Evolutionary conservation across 2,797 vertebrate genomes (phyloP).

Genomic region (Sphaeramia orbicularis): DNA sequence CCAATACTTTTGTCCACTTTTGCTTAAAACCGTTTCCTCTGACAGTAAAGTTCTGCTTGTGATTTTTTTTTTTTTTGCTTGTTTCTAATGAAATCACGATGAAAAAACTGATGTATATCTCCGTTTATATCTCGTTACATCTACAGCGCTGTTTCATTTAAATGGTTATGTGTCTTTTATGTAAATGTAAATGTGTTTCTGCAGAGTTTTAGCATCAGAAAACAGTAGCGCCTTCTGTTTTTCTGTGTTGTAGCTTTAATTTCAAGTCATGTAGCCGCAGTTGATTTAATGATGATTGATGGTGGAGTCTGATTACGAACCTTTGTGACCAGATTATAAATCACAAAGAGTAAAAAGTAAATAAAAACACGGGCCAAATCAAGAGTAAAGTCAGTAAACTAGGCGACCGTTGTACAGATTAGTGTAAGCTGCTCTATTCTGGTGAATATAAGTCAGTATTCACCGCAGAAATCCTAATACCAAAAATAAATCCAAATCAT

Average conservation of each 20-base stretch:
- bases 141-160: too few species aligned
- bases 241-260: not conserved
- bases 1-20: too few species aligned
- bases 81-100: too few species aligned
- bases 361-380: not conserved
- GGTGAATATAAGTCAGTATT: not conserved
- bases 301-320: not conserved
- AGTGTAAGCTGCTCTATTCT: slow-evolving; percentile 10
- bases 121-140: too few species aligned
- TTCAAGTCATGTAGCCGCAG: slow-evolving; percentile 2
- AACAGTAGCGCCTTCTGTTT: not conserved
- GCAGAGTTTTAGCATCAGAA: too few species aligned
- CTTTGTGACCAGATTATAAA: not conserved
- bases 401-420: slow-evolving; percentile 2
- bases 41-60: too few species aligned
- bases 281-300: slow-evolving; percentile 6
- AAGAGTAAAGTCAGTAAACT: not conserved
- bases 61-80: too few species aligned
- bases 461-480: not conserved
- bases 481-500: slow-evolving; percentile 1
- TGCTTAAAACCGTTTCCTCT: too few species aligned
- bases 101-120: too few species aligned
- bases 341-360: slow-evolving; percentile 16
- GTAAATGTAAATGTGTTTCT: too few species aligned
- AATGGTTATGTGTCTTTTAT: too few species aligned